phyloP scores from a whole-genome alignment of 2,113 vertebrate genomes.

The Onychostoma macrolepis region DNA sequence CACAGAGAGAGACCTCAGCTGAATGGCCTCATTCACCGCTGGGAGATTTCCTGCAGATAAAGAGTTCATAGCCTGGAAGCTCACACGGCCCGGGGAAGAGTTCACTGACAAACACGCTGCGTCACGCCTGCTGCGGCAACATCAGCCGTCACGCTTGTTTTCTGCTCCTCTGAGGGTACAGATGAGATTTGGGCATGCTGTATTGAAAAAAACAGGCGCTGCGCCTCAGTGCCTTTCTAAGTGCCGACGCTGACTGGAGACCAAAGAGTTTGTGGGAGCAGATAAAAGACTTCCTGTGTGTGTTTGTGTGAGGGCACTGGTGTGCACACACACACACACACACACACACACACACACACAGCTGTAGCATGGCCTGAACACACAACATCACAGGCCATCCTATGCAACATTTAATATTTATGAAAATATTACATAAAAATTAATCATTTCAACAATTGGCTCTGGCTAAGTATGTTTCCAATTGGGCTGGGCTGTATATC shows the following conservation, averaged over 20 bases:
- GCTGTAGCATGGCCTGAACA: no score
- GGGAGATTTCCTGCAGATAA: constrained; percentile 27
- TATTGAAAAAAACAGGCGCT: background rate
- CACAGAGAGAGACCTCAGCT: background rate
- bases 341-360: background rate
- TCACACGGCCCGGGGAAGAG: background rate
- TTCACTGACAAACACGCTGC: background rate
- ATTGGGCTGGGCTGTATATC: background rate
- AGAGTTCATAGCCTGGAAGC: constrained; percentile 12
- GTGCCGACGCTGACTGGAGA: background rate
- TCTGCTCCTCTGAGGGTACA: background rate
- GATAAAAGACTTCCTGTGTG: background rate
- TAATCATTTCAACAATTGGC: background rate
- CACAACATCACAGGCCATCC: no score
- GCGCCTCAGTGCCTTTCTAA: background rate
- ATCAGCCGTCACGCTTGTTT: background rate
- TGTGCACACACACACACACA: background rate
- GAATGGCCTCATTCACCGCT: background rate
- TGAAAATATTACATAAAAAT: no score
- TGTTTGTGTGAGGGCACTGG: constrained; percentile 22
- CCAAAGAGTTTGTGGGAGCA: no score
- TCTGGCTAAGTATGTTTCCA: background rate
- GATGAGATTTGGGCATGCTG: background rate
- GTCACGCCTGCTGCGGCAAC: background rate
- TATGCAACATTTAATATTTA: no score